phyloP scores from a whole-genome alignment of 2,888 invertebrate species.

The Amblyteles armatorius region DNA sequence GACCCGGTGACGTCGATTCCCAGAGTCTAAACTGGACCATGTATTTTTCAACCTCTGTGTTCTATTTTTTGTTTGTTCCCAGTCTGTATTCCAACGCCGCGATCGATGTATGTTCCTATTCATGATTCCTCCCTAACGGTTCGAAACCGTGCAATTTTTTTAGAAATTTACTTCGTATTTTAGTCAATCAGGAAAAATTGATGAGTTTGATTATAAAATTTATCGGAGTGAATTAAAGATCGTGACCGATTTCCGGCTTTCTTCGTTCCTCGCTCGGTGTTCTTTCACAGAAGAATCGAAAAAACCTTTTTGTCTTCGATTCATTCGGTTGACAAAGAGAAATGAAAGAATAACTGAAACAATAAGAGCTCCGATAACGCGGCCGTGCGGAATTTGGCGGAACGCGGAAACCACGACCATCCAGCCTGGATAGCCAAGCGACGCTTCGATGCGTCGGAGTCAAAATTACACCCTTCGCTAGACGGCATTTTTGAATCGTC shows the following conservation, averaged over 20 bases:
- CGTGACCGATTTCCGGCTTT: conserved; percentile 25
- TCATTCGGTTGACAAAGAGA: conserved; percentile 33
- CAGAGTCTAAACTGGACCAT: conserved; percentile 17
- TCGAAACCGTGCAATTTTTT: not conserved
- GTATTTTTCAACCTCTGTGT: conserved; percentile 28
- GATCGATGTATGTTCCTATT: conserved; percentile 12
- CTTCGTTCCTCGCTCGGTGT: not conserved
- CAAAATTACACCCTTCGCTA: not conserved
- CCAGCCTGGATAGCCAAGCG: conserved; percentile 24
- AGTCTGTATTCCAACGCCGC: conserved; percentile 12
- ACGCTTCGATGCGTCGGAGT: not conserved
- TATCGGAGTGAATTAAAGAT: conserved; percentile 25
- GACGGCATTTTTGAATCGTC: not conserved
- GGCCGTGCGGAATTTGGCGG: conserved; percentile 66
- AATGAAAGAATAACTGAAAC: conserved; percentile 72
- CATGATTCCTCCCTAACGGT: not conserved
- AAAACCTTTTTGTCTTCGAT: conserved; percentile 31
- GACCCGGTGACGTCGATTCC: conserved; percentile 39
- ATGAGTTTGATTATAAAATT: conserved; percentile 31
- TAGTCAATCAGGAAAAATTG: conserved; percentile 46
- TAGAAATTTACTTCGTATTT: not conserved
- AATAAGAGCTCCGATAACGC: conserved; percentile 75
- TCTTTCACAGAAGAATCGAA: conserved; percentile 31
- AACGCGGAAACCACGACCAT: conserved; percentile 39
- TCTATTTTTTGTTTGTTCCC: conserved; percentile 16